Evolutionary conservation across 2,888 invertebrate genomes (phyloP).

Genomic region (Hylaea fasciaria): DNA sequence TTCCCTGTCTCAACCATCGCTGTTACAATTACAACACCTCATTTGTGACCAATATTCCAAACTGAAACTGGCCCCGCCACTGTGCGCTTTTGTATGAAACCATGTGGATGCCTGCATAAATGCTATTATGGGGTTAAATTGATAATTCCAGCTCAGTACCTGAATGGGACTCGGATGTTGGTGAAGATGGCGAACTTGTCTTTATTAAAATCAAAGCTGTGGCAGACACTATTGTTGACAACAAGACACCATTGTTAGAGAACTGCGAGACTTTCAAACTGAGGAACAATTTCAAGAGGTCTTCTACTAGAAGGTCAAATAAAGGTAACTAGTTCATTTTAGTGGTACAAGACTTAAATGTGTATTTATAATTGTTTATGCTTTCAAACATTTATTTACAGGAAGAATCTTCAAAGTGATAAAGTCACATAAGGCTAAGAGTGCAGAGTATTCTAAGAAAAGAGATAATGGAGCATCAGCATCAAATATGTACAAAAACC

Average conservation of each 20-base stretch:
- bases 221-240: conserved; percentile 44
- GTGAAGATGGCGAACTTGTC: conserved; percentile 87
- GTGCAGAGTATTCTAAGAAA: conserved; percentile 49
- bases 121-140: too few species aligned
- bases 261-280: conserved; percentile 76
- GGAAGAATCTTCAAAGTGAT: conserved; percentile 77
- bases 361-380: too few species aligned
- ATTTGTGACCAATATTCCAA: too few species aligned
- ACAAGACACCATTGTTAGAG: conserved; percentile 67
- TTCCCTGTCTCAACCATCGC: too few species aligned
- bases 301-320: conserved; percentile 73
- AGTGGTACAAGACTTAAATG: too few species aligned
- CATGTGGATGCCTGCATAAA: too few species aligned
- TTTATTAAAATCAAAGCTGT: conserved; percentile 85
- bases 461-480: conserved; percentile 39
- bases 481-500: conserved; percentile 17
- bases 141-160: conserved; percentile 83
- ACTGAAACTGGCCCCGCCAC: too few species aligned
- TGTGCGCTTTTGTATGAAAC: too few species aligned
- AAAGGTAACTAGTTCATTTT: conserved; percentile 71
- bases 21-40: too few species aligned
- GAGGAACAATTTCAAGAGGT: conserved; percentile 76
- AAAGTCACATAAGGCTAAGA: conserved; percentile 66
- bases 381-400: conserved; percentile 51
- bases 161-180: conserved; percentile 88